Percentiles rank a stretch among this genome's conserved stretches.
phyloP scores from a whole-genome alignment of 2,888 invertebrate species.

The Phrixothrix hirtus region DNA sequence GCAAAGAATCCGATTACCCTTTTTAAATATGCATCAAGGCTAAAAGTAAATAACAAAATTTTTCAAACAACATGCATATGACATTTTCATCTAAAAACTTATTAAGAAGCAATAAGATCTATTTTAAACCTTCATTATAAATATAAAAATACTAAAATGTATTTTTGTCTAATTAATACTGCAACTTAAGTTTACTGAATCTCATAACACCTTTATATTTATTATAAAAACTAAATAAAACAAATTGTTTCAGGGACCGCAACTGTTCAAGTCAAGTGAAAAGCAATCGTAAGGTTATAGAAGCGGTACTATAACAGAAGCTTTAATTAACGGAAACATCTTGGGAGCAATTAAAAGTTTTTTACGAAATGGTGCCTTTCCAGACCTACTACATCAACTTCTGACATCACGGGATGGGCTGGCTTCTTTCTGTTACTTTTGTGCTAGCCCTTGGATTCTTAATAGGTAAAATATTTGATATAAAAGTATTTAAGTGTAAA shows the following conservation, averaged over 20 bases:
- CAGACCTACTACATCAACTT: conserved; percentile 38
- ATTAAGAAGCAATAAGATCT: no score
- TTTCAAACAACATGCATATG: no score
- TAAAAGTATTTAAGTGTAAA: neutral
- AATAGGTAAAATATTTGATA: conserved; percentile 47
- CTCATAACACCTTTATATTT: no score
- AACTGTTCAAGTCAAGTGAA: conserved; percentile 1
- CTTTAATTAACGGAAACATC: conserved; percentile 13
- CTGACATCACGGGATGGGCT: conserved; percentile 59
- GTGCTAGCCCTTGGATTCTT: conserved; percentile 56
- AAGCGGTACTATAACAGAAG: conserved; percentile 1
- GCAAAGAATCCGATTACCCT: no score
- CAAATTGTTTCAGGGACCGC: conserved; percentile 10
- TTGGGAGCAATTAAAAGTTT: conserved; percentile 25
- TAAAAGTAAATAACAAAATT: no score
- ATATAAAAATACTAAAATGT: no score
- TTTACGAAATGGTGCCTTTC: conserved; percentile 30
- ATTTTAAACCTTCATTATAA: no score
- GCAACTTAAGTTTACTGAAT: no score
- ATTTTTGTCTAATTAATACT: no score
- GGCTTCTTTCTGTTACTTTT: conserved; percentile 56
- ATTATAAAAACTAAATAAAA: conserved; percentile 5
- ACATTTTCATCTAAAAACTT: no score
- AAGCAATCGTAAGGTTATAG: conserved; percentile 9
- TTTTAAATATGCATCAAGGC: no score